Evolutionary conservation across 2,797 vertebrate species (phyloP).

Genomic region (Bufotes viridis): DNA sequence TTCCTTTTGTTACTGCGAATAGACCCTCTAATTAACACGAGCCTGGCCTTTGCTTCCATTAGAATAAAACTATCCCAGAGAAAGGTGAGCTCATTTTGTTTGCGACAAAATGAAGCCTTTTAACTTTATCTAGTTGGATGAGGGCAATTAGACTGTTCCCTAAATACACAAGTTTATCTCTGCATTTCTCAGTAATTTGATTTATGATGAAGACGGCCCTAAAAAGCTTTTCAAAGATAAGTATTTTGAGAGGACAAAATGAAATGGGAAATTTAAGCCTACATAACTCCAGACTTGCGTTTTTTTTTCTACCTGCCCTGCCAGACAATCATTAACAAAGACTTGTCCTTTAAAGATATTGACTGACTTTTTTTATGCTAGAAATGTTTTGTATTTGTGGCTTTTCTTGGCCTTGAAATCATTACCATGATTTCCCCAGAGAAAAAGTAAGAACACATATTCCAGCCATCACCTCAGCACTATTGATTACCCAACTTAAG

Average conservation of each 20-base stretch:
- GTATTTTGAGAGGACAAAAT: conserved; percentile 19
- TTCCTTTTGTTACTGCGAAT: conserved; percentile 52
- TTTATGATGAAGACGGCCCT: conserved; percentile 59
- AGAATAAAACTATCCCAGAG: conserved; percentile 58
- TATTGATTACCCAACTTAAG: conserved; percentile 67
- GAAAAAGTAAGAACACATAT: conserved; percentile 66
- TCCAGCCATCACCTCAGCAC: conserved; percentile 65
- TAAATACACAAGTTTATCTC: conserved; percentile 67
- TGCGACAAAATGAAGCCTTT: conserved; percentile 67
- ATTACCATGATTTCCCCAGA: conserved; percentile 64
- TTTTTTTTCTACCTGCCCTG: conserved; percentile 29
- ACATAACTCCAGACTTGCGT: conserved; percentile 13
- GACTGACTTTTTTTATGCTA: conserved; percentile 57
- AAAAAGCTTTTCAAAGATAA: conserved; percentile 45
- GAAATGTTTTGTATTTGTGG: conserved; percentile 26
- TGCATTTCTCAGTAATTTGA: conserved; percentile 68
- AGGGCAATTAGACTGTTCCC: conserved; percentile 68
- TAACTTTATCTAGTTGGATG: conserved; percentile 65
- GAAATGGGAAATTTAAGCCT: conserved; percentile 4
- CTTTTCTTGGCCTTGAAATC: conserved; percentile 63
- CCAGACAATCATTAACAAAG: conserved; percentile 49
- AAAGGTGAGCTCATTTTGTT: conserved; percentile 63
- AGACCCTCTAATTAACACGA: conserved; percentile 68
- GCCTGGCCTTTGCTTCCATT: conserved; percentile 64
- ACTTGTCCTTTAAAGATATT: not conserved